Evolutionary conservation across 2,797 vertebrate genomes (phyloP).

Genomic region (Pseudomugil tenellus): DNA sequence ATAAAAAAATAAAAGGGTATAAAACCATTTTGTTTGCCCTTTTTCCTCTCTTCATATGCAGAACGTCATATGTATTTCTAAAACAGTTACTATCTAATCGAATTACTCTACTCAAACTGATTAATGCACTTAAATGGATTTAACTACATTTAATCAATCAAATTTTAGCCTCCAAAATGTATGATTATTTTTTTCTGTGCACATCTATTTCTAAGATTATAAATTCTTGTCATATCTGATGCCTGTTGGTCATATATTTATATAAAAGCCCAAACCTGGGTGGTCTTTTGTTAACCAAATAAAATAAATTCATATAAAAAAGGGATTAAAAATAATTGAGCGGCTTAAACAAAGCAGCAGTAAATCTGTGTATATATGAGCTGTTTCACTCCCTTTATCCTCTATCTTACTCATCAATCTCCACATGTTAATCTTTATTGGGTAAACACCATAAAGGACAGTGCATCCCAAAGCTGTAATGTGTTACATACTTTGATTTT

Average conservation of each 20-base stretch:
- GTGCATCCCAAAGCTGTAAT: slow-evolving; percentile 23
- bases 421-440: slow-evolving; percentile 55
- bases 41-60: background rate
- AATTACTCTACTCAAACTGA: background rate
- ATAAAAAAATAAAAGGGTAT: background rate
- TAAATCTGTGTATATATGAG: slow-evolving; percentile 28
- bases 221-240: background rate
- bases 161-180: background rate
- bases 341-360: slow-evolving; percentile 22
- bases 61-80: background rate
- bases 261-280: background rate
- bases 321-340: slow-evolving; percentile 1
- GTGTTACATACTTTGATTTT: slow-evolving; percentile 24
- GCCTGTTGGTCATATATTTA: background rate
- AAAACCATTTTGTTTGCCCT: background rate
- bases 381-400: slow-evolving; percentile 33
- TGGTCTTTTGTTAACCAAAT: background rate
- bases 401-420: slow-evolving; percentile 31
- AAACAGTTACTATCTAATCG: background rate
- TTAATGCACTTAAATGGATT: background rate
- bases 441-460: slow-evolving; percentile 28
- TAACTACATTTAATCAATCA: background rate
- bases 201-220: background rate
- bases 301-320: background rate
- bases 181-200: slow-evolving; percentile 6